A percentile compares a stretch with the other conserved stretches of the same genome.
Conservation (phyloP, 2,113 vertebrate species). For the Suricata suricatta region DNA sequence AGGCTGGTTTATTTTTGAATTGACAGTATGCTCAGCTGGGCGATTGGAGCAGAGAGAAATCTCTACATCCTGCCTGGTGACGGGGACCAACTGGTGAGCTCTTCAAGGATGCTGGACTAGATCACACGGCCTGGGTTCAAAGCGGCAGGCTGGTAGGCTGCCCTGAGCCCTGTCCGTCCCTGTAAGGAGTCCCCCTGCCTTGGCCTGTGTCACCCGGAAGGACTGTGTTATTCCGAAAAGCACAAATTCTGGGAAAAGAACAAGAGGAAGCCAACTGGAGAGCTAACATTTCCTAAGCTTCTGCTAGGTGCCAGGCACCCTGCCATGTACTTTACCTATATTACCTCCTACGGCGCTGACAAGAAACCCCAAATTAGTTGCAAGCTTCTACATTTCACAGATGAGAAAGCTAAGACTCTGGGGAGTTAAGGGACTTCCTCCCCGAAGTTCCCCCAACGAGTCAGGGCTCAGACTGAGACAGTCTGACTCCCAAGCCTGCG, state of each 20-base stretch:
- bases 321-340: not conserved
- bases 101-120: not conserved
- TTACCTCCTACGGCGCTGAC: not conserved
- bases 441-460: not conserved
- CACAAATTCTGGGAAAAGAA: not conserved
- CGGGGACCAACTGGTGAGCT: not conserved
- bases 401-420: not conserved
- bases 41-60: not conserved
- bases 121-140: not conserved
- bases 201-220: not conserved
- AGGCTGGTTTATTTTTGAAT: constrained; percentile 61
- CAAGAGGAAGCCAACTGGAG: not conserved
- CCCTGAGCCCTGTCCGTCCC: not conserved
- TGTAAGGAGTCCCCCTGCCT: not conserved
- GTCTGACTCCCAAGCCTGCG: not conserved
- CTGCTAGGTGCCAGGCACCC: not conserved
- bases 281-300: not conserved
- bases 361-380: not conserved
- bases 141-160: not conserved
- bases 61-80: not conserved
- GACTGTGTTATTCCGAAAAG: not conserved
- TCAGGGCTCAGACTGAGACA: not conserved
- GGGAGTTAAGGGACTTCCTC: not conserved
- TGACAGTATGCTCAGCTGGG: not conserved
- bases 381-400: not conserved